phyloP scores from a whole-genome alignment of 2,797 vertebrate species.

The Hemibagrus guttatus region DNA sequence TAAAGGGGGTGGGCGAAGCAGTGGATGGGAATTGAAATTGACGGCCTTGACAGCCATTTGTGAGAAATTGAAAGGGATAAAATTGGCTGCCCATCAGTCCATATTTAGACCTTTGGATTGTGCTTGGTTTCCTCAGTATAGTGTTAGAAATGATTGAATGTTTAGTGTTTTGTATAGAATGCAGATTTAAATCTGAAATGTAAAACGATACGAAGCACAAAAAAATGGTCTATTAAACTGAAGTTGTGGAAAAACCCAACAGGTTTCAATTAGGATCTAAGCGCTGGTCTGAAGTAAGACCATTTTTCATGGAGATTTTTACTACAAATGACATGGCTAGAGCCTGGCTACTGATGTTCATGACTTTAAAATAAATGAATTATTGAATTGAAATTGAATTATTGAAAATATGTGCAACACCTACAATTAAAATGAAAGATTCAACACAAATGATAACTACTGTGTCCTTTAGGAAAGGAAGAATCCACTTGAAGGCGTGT shows the following conservation, averaged over 20 bases:
- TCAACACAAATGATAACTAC: not conserved
- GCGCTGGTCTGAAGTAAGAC: not conserved
- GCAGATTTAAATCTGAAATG: not conserved
- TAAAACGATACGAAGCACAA: not conserved
- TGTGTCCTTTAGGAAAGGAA: not conserved
- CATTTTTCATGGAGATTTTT: not conserved
- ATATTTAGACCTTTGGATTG: conserved; percentile 7
- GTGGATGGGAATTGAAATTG: conserved; percentile 38
- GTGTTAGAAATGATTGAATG: not conserved
- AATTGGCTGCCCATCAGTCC: conserved; percentile 14
- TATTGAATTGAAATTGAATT: no score
- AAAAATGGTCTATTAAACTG: not conserved
- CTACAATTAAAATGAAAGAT: not conserved
- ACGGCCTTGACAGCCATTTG: conserved; percentile 45
- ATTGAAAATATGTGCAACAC: not conserved
- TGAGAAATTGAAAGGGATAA: conserved; percentile 37
- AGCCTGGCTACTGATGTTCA: not conserved
- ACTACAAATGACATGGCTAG: not conserved
- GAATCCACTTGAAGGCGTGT: no score
- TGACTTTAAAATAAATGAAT: not conserved
- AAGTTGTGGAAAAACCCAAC: not conserved
- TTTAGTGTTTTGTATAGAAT: not conserved
- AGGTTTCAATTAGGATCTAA: not conserved
- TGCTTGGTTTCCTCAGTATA: not conserved
- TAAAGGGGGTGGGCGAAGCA: not conserved